Percentiles rank a stretch among this genome's conserved stretches.
phyloP scores from a whole-genome alignment of 2,797 vertebrate genomes.

The Scolopax rusticola region DNA sequence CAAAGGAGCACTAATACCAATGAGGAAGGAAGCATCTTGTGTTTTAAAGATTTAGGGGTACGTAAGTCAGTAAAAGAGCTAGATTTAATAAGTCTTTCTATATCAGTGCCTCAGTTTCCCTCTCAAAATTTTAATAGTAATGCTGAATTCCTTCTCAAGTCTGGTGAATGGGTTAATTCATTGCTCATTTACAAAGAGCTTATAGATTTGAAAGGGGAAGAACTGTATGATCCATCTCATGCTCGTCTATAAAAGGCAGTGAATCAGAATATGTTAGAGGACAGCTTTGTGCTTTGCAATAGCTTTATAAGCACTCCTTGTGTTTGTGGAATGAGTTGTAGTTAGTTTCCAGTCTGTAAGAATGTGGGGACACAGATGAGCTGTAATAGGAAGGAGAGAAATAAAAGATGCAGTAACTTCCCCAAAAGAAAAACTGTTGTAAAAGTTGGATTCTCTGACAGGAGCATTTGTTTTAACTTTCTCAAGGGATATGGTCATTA shows the following conservation, averaged over 20 bases:
- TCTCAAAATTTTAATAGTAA: neutral
- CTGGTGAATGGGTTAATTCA: conserved; percentile 56
- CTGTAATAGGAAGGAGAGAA: neutral
- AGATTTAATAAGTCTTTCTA: neutral
- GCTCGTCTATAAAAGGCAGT: conserved; percentile 22
- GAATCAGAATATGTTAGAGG: conserved; percentile 21
- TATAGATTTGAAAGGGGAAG: conserved; percentile 35
- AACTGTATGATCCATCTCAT: conserved; percentile 6
- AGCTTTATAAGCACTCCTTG: neutral
- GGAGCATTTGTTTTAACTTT: conserved; percentile 37
- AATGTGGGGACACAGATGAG: neutral
- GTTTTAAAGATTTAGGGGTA: conserved; percentile 46
- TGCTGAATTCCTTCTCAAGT: neutral
- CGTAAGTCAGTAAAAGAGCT: neutral
- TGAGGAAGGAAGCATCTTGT: conserved; percentile 39
- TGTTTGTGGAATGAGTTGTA: neutral
- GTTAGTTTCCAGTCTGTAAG: neutral
- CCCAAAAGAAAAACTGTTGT: neutral
- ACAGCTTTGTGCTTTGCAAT: conserved; percentile 31
- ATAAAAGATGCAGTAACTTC: conserved; percentile 15
- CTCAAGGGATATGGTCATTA: neutral
- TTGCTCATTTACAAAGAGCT: conserved; percentile 52
- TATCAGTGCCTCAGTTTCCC: conserved; percentile 48
- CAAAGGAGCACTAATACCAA: conserved; percentile 18
- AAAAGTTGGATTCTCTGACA: conserved; percentile 16